Evolutionary conservation across 64 coral and sea anemone species (phyloP).

Genomic region (Montipora foliosa): DNA sequence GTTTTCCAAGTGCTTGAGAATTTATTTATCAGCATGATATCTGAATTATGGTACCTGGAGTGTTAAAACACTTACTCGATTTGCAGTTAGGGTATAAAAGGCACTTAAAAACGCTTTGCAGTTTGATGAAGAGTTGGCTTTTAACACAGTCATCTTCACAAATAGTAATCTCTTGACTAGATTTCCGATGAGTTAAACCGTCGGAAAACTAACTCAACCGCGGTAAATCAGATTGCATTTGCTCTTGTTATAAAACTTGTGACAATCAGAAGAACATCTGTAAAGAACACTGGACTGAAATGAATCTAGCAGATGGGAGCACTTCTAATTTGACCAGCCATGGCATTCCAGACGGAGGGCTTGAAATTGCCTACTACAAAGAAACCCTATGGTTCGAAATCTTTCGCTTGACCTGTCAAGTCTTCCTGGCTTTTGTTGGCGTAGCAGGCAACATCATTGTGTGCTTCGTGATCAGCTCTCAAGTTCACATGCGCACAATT

Average conservation of each 20-base stretch:
- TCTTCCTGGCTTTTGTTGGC: slow-evolving; percentile 60
- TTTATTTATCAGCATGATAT: not conserved
- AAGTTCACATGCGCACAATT: slow-evolving; percentile 33
- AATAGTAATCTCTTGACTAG: too few species aligned
- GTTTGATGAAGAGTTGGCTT: not conserved
- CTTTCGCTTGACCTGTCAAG: slow-evolving; percentile 40
- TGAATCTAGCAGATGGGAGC: not conserved
- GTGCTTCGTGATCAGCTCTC: slow-evolving; percentile 59
- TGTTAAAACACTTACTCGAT: not conserved
- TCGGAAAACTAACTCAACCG: too few species aligned
- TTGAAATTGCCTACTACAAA: not conserved
- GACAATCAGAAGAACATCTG: too few species aligned
- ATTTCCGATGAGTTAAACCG: too few species aligned
- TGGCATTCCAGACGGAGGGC: not conserved
- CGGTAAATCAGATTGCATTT: too few species aligned
- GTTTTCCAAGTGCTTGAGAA: not conserved
- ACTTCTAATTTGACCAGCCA: not conserved
- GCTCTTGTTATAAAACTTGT: too few species aligned
- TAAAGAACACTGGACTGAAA: too few species aligned
- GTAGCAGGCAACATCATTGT: slow-evolving; percentile 79
- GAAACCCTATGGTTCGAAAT: slow-evolving; percentile 36
- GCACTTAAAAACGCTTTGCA: not conserved
- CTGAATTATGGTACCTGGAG: not conserved
- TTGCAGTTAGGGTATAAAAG: not conserved
- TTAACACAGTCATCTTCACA: too few species aligned